These are phyloP conservation scores for Phallusia fumigata DNA, from an alignment of 23 tunicate genomes.

Conservation along the genomic window DNA sequence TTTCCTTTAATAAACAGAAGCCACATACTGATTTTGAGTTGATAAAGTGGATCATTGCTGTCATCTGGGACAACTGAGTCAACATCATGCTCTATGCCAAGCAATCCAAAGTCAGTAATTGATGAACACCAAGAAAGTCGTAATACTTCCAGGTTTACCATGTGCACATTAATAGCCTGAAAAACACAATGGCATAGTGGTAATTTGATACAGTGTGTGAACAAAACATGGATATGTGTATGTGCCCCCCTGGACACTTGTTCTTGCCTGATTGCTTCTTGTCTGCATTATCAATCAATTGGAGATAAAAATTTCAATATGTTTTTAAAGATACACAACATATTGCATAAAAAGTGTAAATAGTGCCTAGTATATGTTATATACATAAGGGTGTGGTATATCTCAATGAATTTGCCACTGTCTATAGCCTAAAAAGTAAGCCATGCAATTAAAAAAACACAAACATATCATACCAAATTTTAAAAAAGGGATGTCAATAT, in stretches of 20 bases:
- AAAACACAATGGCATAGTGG: neutral
- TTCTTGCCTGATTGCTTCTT: no score
- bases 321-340: neutral
- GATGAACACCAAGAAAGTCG: conserved; percentile 40
- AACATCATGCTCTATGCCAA: conserved; percentile 19
- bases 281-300: neutral
- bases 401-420: no score
- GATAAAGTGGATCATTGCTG: neutral
- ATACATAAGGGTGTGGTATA: no score
- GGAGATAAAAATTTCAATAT: neutral
- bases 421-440: no score
- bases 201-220: neutral
- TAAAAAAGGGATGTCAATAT: neutral
- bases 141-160: conserved; percentile 34
- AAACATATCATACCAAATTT: no score
- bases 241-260: no score
- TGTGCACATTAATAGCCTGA: conserved; percentile 47
- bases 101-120: conserved; percentile 41
- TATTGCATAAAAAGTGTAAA: neutral
- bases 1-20: neutral
- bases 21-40: neutral
- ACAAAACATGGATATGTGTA: no score
- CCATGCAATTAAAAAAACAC: neutral
- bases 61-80: neutral
- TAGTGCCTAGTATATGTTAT: neutral